These are phyloP conservation scores for Pachyuromys duprasi DNA, from an alignment of 2,797 vertebrate genomes.

Conservation along the genomic window DNA sequence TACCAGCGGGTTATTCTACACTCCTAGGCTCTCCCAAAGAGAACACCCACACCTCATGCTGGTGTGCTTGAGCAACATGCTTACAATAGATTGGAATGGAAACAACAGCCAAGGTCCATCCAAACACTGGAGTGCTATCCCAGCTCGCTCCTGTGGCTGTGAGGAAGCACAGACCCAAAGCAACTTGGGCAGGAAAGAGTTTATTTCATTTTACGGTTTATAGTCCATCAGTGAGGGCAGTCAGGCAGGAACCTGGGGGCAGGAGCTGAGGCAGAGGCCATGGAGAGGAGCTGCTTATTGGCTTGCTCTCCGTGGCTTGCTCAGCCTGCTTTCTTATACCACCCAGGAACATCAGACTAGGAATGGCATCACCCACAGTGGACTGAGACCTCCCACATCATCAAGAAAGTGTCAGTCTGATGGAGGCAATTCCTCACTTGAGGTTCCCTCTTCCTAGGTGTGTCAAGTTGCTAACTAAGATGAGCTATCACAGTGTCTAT, in stretches of 20 bases:
- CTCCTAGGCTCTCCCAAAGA: not conserved
- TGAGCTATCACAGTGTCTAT: too few relatives aligned
- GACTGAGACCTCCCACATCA: not conserved
- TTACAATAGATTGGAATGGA: too few relatives aligned
- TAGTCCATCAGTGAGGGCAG: not conserved
- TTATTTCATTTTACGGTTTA: not conserved
- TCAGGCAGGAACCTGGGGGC: not conserved
- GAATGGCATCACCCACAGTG: too few relatives aligned
- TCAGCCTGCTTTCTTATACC: not conserved
- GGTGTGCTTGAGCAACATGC: too few relatives aligned
- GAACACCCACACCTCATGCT: not conserved
- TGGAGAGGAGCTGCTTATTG: not conserved
- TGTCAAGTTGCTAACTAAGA: not conserved
- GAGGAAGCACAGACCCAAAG: not conserved
- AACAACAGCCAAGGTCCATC: accelerated
- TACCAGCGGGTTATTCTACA: too few relatives aligned
- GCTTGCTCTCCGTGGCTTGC: not conserved
- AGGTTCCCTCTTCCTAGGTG: not conserved
- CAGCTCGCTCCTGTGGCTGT: not conserved
- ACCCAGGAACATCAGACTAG: too few relatives aligned
- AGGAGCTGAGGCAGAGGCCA: not conserved
- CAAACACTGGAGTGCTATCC: accelerated
- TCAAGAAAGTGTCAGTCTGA: not conserved
- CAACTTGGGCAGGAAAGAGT: not conserved
- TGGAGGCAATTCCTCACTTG: not conserved